These are phyloP conservation scores for Dendroctonus ponderosae DNA, from an alignment of 1,140 invertebrate species.

Conservation along the genomic window DNA sequence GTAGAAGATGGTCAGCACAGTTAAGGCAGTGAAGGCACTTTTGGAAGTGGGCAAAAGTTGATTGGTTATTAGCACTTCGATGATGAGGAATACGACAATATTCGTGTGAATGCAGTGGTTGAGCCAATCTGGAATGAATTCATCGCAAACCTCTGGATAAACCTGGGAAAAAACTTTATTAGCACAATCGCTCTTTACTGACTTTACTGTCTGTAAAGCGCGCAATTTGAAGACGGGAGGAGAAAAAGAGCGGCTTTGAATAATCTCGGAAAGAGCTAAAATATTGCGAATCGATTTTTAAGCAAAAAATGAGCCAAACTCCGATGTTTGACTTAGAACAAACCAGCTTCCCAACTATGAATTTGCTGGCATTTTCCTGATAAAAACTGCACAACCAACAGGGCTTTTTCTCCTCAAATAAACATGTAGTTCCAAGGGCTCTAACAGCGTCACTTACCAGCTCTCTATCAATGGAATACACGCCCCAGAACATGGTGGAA, in stretches of 20 bases:
- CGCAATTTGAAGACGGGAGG: too few relatives aligned
- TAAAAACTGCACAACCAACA: too few relatives aligned
- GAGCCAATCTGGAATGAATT: conserved; percentile 63
- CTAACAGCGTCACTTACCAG: conserved; percentile 51
- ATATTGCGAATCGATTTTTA: too few relatives aligned
- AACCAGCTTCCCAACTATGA: too few relatives aligned
- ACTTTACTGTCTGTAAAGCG: too few relatives aligned
- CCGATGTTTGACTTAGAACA: too few relatives aligned
- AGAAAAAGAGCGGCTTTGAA: too few relatives aligned
- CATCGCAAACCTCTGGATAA: conserved; percentile 62
- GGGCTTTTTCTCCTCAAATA: background rate
- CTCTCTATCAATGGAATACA: conserved; percentile 67
- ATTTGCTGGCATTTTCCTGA: too few relatives aligned
- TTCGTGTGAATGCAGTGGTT: conserved; percentile 68
- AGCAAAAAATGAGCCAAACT: too few relatives aligned
- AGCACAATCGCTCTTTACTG: too few relatives aligned
- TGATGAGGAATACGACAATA: conserved; percentile 51
- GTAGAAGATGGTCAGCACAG: conserved; percentile 18
- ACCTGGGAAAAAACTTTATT: conserved; percentile 24
- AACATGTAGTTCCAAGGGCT: background rate
- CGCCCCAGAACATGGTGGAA: conserved; percentile 63
- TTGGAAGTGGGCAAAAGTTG: conserved; percentile 27
- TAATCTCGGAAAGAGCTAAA: too few relatives aligned
- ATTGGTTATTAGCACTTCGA: conserved; percentile 51
- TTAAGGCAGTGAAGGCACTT: conserved; percentile 27